Base-by-base conservation (phyloP, 2,113 vertebrate genomes). In the Ciconia maguari region DNA sequence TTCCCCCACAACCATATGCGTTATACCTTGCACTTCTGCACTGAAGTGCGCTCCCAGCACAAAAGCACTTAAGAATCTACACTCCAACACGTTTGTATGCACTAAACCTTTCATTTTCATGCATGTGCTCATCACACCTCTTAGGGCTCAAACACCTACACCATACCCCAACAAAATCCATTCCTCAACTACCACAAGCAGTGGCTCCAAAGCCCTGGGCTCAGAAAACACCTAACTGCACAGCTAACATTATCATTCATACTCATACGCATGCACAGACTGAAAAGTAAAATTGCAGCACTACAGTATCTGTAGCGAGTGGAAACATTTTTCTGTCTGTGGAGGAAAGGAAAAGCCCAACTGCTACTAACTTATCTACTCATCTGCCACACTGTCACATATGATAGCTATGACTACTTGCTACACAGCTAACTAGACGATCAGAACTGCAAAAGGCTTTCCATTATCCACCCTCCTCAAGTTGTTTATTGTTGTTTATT, bases 341-440 rank as follows among this genome's bases (percentile, higher is more conserved):
- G 78, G 32, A 87, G 75, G 77, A 95, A 91, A 94, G 54, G 49
- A 80, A 95, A 95, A 94, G 42, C 51, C 83, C 58, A 83, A 49
- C 44, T 87, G 84, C 87, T 87, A 52, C 78, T 16, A 54, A 54
- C 49, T 87, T 77, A 85, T 30, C 61, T 81, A 14, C 48, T 78
- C 44, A 84, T 71, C 60, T 93, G 81, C 65, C 69, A 79, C 62
- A 17, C 44, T 68, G 24, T 49, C 65, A 61, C 69, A 44, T 17
- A 16, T 7, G 29, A 90, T 2, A 91, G 51, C 2, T 1, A 69
- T 19, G 64, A 71, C 32, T 54, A 18, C 44, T 57, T n/a, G 54
- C 49, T 83, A 49, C 30, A 29, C 5, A 68, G 65, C 36, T 42
- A 89, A 46, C n/a, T 3, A n/a, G 52, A 16, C 0, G 1, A 78